A percentile compares a stretch with the other conserved stretches of the same genome.
phyloP scores from a whole-genome alignment of 2,888 invertebrate species.

The Cordylochernes scorpioides region DNA sequence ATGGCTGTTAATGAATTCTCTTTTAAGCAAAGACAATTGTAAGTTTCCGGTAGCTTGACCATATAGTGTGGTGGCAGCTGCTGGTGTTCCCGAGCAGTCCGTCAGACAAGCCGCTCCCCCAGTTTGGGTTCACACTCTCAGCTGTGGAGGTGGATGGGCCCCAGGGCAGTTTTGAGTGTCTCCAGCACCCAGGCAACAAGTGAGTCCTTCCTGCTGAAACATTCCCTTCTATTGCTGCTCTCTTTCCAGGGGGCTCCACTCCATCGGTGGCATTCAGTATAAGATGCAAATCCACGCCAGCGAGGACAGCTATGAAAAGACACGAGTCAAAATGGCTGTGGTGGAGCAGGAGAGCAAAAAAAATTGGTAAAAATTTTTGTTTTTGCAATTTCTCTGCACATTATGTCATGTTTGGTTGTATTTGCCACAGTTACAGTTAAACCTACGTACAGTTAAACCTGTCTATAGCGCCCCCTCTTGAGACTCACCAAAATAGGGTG shows the following conservation, averaged over 20 bases:
- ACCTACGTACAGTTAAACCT: too few relatives aligned
- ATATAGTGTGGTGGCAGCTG: too few relatives aligned
- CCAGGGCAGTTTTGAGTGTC: slow-evolving; percentile 77
- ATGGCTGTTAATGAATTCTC: too few relatives aligned
- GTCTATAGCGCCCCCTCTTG: too few relatives aligned
- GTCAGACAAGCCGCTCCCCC: slow-evolving; percentile 3
- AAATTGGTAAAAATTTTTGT: too few relatives aligned
- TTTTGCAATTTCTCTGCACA: too few relatives aligned
- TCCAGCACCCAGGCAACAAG: slow-evolving; percentile 30
- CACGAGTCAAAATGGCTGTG: slow-evolving; percentile 61
- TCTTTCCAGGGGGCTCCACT: slow-evolving; percentile 35
- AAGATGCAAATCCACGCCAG: slow-evolving; percentile 79
- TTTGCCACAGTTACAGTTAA: too few relatives aligned
- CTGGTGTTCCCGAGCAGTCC: too few relatives aligned
- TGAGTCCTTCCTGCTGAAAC: slow-evolving; percentile 1
- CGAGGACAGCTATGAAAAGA: slow-evolving; percentile 80
- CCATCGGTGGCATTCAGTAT: slow-evolving; percentile 55
- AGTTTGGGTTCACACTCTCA: slow-evolving; percentile 12
- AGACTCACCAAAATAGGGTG: too few relatives aligned
- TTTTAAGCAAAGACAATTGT: too few relatives aligned
- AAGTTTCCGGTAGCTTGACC: too few relatives aligned
- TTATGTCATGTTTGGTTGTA: too few relatives aligned
- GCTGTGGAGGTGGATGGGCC: slow-evolving; percentile 15
- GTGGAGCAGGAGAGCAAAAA: slow-evolving; percentile 71
- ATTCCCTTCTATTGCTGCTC: neutral